Conservation (phyloP, 2,888 invertebrate genomes). For the Eudemis profundana region DNA sequence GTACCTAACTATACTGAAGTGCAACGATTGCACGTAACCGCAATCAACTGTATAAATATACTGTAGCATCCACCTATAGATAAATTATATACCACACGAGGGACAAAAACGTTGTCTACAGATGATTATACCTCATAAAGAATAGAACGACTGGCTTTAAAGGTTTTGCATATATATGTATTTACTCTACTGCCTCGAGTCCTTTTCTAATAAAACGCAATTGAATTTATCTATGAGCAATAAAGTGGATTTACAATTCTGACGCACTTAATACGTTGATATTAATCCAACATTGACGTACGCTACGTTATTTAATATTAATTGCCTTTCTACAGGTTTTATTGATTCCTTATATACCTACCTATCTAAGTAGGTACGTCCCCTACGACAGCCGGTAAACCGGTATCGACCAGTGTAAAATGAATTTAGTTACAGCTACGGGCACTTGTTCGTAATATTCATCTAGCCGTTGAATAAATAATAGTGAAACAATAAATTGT, state of each 20-base stretch:
- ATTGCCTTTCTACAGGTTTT: conserved; percentile 25
- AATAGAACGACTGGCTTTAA: not conserved
- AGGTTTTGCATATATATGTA: not conserved
- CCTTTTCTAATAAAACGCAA: conserved; percentile 22
- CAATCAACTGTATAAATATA: not conserved
- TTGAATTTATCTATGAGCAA: conserved; percentile 10
- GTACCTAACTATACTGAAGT: not conserved
- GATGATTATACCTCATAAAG: not conserved
- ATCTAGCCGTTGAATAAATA: not conserved
- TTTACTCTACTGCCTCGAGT: no score
- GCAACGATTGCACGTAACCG: conserved; percentile 12
- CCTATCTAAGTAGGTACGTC: not conserved
- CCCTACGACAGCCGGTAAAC: conserved; percentile 6
- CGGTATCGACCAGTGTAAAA: not conserved
- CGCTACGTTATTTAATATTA: conserved; percentile 38
- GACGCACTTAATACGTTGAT: conserved; percentile 30
- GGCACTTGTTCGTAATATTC: not conserved
- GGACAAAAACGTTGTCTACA: not conserved
- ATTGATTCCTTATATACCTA: conserved; percentile 29
- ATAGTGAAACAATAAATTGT: not conserved
- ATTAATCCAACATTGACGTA: conserved; percentile 32
- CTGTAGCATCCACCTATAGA: no score
- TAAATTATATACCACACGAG: no score
- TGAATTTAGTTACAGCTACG: not conserved
- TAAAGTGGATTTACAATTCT: conserved; percentile 23